Conservation (phyloP, 2,888 invertebrate species). For the Caenorhabditis sp. region DNA sequence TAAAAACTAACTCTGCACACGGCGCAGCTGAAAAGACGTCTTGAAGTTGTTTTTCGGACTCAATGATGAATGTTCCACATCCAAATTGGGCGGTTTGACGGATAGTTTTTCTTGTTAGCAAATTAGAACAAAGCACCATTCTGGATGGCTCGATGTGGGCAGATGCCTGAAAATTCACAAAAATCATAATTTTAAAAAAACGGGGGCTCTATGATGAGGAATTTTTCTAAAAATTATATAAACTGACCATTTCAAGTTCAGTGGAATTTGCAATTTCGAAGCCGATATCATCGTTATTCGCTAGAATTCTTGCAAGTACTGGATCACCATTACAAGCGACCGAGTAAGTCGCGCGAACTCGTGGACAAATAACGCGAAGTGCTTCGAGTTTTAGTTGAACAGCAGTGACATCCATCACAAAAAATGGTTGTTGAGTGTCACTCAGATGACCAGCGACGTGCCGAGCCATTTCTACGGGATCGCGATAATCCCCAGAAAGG, state of each 20-base stretch:
- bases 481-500: slow-evolving; percentile 31
- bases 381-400: slow-evolving; percentile 66
- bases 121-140: slow-evolving; percentile 30
- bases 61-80: slow-evolving; percentile 61
- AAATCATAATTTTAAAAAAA: neutral
- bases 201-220: neutral
- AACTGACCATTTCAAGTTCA: slow-evolving; percentile 31
- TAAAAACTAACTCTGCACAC: neutral
- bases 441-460: slow-evolving; percentile 45
- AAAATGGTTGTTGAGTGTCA: slow-evolving; percentile 58
- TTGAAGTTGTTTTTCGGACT: slow-evolving; percentile 60
- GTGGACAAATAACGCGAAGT: slow-evolving; percentile 81
- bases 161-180: slow-evolving; percentile 11
- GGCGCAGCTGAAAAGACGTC: slow-evolving; percentile 35
- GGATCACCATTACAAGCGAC: slow-evolving; percentile 95
- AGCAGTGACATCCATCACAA: slow-evolving; percentile 64
- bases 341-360: slow-evolving; percentile 74
- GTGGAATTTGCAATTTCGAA: slow-evolving; percentile 80
- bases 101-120: slow-evolving; percentile 44
- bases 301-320: slow-evolving; percentile 75
- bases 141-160: slow-evolving; percentile 29
- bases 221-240: neutral
- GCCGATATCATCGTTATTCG: slow-evolving; percentile 78
- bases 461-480: slow-evolving; percentile 46
- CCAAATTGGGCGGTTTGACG: slow-evolving; percentile 23